Evolutionary conservation across 2,797 vertebrate genomes (phyloP).

Genomic region (Coilia nasus): DNA sequence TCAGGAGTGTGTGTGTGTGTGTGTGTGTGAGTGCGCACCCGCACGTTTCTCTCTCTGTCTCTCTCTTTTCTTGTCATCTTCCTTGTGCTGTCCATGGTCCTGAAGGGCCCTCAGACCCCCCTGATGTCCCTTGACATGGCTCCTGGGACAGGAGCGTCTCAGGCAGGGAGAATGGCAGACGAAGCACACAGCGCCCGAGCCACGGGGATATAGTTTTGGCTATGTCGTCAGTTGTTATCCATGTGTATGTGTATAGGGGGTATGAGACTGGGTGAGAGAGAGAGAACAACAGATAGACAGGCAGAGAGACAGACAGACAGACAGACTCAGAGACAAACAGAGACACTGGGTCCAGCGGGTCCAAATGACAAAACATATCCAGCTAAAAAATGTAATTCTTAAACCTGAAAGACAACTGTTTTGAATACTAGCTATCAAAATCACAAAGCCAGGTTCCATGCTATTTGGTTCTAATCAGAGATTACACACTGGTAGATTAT

Average conservation of each 20-base stretch:
- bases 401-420: too few species aligned
- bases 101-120: conserved; percentile 6
- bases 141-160: neutral
- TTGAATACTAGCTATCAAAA: too few species aligned
- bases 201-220: neutral
- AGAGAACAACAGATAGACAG: neutral
- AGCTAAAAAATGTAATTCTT: too few species aligned
- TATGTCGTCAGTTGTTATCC: neutral
- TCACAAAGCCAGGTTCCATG: too few species aligned
- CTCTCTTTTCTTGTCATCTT: neutral
- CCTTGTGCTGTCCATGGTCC: conserved; percentile 20
- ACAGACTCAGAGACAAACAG: too few species aligned
- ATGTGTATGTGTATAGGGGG: neutral
- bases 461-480: too few species aligned
- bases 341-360: too few species aligned
- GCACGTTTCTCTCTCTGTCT: neutral
- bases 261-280: neutral
- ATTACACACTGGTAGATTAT: too few species aligned
- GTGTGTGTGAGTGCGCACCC: too few species aligned
- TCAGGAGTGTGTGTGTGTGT: neutral
- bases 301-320: neutral
- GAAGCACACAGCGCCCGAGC: neutral
- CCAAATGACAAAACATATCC: too few species aligned
- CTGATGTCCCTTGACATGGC: neutral
- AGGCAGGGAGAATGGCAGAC: neutral